phyloP scores from a whole-genome alignment of 1,140 invertebrate species.

The Drosophila dunni region DNA sequence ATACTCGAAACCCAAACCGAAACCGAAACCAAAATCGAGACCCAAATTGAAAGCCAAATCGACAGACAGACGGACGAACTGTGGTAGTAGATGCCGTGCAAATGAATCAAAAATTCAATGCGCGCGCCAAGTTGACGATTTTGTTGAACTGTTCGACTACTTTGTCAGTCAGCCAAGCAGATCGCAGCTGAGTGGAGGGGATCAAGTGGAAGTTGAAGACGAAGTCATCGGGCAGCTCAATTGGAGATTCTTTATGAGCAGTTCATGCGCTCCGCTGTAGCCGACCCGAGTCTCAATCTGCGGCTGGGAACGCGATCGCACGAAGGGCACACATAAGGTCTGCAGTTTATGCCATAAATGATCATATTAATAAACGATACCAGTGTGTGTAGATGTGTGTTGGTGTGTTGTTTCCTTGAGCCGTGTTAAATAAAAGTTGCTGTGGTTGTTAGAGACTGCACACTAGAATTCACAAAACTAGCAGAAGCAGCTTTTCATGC shows the following conservation, averaged over 20 bases:
- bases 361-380: constrained; percentile 8
- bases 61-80: constrained; percentile 5
- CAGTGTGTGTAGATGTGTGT: constrained; percentile 35
- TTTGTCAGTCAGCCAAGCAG: constrained; percentile 35
- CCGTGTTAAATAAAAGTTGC: constrained; percentile 57
- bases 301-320: constrained; percentile 43
- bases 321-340: constrained; percentile 65
- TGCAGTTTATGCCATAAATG: constrained; percentile 60
- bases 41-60: constrained; percentile 8
- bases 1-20: constrained; percentile 27
- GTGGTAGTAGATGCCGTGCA: constrained; percentile 15
- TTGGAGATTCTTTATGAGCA: constrained; percentile 78
- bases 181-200: background rate
- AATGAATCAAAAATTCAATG: constrained; percentile 81
- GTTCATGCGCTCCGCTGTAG: constrained; percentile 59
- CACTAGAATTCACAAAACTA: constrained; percentile 63
- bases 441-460: constrained; percentile 46
- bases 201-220: background rate
- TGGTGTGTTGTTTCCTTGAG: constrained; percentile 62
- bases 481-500: constrained; percentile 30
- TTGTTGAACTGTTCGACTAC: constrained; percentile 47
- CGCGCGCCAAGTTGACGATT: constrained; percentile 62
- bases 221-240: constrained; percentile 45
- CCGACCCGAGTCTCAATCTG: constrained; percentile 15
- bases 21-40: constrained; percentile 19